Evolutionary conservation across 2,113 vertebrate species (phyloP), one percentile per base, ranked within the genome.

Genomic region (Carassius auratus): DNA sequence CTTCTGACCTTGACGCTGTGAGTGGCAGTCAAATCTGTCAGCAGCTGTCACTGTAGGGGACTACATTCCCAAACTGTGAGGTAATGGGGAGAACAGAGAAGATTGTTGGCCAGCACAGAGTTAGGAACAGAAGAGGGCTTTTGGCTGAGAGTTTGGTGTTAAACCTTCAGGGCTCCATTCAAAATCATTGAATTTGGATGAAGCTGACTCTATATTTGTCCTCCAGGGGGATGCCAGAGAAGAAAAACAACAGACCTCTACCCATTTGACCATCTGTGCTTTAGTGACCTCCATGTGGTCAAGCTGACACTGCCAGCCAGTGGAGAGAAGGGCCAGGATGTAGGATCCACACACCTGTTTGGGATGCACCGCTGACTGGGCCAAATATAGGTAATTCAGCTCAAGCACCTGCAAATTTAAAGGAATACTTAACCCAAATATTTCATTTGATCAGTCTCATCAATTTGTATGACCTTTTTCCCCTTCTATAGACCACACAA

Each of bases 251-350:
- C 30, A 85, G 80, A 81, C 59, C 33, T 71, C 66, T 26, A 45
- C 8, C 42, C 30, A 61, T 81, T 21, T 75, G n/a, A 38, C 82
- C 86, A 87, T 84, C 81, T 84, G 86, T 87, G 82, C 86, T 45
- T 13, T 68, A 30, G 68, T 87, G 80, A 66, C 82, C 68, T 84
- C n/a, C 69, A 81, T 81, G 69, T 87, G 75, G 75, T 68, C 78
- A 57, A 62, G 48, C 55, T 23, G 48, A 26, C 21, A 12, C 26
- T 84, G 57, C 30, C 69, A 84, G 83, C 26, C 45, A 68, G 59
- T 81, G n/a, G 26, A 75, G 30, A 73, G n/a, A 64, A 55, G 23
- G 30, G 36, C 57, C 10, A 62, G 10, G 26, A 86, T 55, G 33
- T 19, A 62, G 26, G 19, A 33, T 26, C 19, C 57, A 64, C 59